Percentiles rank a stretch among this genome's conserved stretches.
Conservation (phyloP, 1,140 invertebrate genomes). For the Megalopta genalis region DNA sequence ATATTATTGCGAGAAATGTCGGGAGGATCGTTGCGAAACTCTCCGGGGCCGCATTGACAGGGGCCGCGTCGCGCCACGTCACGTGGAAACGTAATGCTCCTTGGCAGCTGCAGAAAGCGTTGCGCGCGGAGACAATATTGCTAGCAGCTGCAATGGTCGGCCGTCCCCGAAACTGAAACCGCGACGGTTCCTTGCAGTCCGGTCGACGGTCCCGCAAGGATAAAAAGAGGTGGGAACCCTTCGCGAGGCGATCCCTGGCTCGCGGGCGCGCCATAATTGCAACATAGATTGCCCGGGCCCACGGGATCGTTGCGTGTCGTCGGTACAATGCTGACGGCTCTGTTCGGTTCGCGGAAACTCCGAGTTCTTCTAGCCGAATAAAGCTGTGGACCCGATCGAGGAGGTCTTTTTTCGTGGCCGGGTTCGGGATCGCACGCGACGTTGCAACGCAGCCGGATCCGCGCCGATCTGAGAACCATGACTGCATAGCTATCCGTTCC, state of each 20-base stretch:
- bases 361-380: not conserved
- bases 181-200: not conserved
- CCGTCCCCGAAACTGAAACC: not conserved
- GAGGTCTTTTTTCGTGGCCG: too few species aligned
- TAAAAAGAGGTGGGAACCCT: not conserved
- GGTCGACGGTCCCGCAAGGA: too few species aligned
- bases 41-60: not conserved
- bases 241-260: too few species aligned
- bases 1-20: not conserved
- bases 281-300: not conserved
- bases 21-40: not conserved
- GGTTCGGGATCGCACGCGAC: not conserved
- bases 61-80: not conserved
- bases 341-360: not conserved
- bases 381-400: too few species aligned
- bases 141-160: not conserved
- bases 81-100: not conserved
- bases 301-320: not conserved
- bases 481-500: constrained; percentile 31
- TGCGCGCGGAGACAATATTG: not conserved
- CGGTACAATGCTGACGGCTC: not conserved
- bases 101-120: constrained; percentile 1
- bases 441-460: not conserved
- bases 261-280: not conserved
- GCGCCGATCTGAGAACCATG: constrained; percentile 7